Conservation (phyloP, 2,113 vertebrate genomes). For the Xiphophorus hellerii region DNA sequence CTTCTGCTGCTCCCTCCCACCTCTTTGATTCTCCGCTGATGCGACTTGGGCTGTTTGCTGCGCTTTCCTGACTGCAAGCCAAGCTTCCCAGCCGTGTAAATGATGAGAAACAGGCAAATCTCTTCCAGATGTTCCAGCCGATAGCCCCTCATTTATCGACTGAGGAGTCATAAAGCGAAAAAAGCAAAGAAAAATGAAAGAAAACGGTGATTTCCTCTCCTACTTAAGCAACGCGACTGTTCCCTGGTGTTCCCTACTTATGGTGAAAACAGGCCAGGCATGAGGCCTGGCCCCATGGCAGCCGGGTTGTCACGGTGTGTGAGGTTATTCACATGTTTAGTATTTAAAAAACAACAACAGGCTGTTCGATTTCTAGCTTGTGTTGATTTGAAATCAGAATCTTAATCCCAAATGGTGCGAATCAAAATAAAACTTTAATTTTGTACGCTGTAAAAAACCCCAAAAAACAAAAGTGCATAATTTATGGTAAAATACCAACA, state of each 20-base stretch:
- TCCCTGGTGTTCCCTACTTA: slow-evolving; percentile 16
- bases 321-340: neutral
- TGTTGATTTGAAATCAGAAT: neutral
- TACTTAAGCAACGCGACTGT: slow-evolving; percentile 27
- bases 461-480: too few species aligned
- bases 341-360: too few species aligned
- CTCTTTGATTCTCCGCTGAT: slow-evolving; percentile 51
- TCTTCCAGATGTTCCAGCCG: slow-evolving; percentile 72
- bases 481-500: too few species aligned
- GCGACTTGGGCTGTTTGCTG: slow-evolving; percentile 39
- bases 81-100: slow-evolving; percentile 57
- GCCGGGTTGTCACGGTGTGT: neutral
- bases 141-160: slow-evolving; percentile 45
- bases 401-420: neutral
- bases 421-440: neutral
- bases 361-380: neutral
- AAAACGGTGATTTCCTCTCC: slow-evolving; percentile 37
- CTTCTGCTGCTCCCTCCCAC: slow-evolving; percentile 11
- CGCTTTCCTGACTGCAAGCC: slow-evolving; percentile 52
- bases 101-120: slow-evolving; percentile 71
- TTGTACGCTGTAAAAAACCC: too few species aligned
- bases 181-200: slow-evolving; percentile 31
- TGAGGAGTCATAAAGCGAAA: slow-evolving; percentile 19
- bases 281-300: slow-evolving; percentile 9
- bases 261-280: slow-evolving; percentile 32